Percentiles rank a stretch among this genome's conserved stretches.
Evolutionary conservation across 2,888 invertebrate genomes (phyloP).

Genomic region (Dorcus parallelipipedus): DNA sequence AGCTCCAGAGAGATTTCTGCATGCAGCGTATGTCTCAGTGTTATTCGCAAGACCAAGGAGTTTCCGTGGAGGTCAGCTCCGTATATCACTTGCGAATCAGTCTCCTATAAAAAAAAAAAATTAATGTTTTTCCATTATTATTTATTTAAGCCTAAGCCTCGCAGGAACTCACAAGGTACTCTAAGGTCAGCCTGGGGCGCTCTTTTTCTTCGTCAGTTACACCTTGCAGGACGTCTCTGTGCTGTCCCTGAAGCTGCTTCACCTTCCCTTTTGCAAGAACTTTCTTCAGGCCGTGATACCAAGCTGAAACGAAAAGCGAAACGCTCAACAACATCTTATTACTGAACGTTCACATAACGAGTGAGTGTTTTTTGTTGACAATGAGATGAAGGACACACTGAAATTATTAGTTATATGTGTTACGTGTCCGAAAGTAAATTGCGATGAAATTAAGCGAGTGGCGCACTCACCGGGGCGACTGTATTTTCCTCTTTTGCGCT

Average conservation of each 20-base stretch:
- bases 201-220: conserved; percentile 25
- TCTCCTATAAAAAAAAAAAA: conserved; percentile 9
- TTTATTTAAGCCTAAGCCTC: conserved; percentile 2
- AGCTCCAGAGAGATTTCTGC: conserved; percentile 10
- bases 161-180: conserved; percentile 37
- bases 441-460: neutral
- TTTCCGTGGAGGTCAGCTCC: conserved; percentile 11
- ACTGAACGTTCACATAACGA: too few species aligned
- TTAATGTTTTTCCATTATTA: neutral
- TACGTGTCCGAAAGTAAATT: too few species aligned
- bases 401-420: neutral
- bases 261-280: conserved; percentile 34
- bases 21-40: conserved; percentile 7
- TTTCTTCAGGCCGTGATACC: conserved; percentile 37
- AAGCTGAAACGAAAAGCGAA: conserved; percentile 29
- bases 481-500: conserved; percentile 26
- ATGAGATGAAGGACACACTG: too few species aligned
- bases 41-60: conserved; percentile 5
- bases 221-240: conserved; percentile 17
- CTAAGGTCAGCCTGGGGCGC: conserved; percentile 27
- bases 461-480: conserved; percentile 31
- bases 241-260: conserved; percentile 30
- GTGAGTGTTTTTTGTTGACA: neutral
- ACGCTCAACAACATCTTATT: too few species aligned
- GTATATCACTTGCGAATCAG: conserved; percentile 11